phyloP scores from a whole-genome alignment of 1,140 invertebrate genomes.

The Liolophura sinensis region DNA sequence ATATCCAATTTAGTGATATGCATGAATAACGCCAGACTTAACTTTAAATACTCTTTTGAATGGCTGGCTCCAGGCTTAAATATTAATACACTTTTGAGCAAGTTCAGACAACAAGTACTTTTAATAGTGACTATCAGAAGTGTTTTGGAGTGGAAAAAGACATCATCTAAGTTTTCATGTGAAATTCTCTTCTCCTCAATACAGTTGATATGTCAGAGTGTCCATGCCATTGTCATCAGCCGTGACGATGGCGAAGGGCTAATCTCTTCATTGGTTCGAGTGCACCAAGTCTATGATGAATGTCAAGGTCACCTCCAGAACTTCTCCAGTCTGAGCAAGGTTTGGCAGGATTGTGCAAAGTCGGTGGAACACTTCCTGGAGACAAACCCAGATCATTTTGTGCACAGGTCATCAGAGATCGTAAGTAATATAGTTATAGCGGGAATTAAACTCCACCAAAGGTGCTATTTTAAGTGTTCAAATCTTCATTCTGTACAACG shows the following conservation, averaged over 20 bases:
- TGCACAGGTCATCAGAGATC: too few species aligned
- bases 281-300: constrained; percentile 16
- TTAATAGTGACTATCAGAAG: too few species aligned
- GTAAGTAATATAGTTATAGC: neutral
- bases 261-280: constrained; percentile 10
- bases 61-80: too few species aligned
- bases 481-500: constrained; percentile 1
- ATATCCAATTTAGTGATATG: too few species aligned
- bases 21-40: too few species aligned
- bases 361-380: constrained; percentile 14
- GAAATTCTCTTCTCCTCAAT: constrained; percentile 4
- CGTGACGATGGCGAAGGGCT: constrained; percentile 4
- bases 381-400: constrained; percentile 13
- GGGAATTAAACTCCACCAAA: too few species aligned
- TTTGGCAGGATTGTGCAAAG: constrained; percentile 20
- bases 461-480: too few species aligned
- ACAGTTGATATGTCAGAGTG: constrained; percentile 14
- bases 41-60: too few species aligned
- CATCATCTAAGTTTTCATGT: too few species aligned
- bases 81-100: too few species aligned
- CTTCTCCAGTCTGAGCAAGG: constrained; percentile 17
- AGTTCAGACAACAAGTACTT: too few species aligned
- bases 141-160: too few species aligned
- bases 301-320: constrained; percentile 10
- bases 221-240: constrained; percentile 1